phyloP scores from a whole-genome alignment of 2,113 vertebrate genomes.

The Lepisosteus oculatus region DNA sequence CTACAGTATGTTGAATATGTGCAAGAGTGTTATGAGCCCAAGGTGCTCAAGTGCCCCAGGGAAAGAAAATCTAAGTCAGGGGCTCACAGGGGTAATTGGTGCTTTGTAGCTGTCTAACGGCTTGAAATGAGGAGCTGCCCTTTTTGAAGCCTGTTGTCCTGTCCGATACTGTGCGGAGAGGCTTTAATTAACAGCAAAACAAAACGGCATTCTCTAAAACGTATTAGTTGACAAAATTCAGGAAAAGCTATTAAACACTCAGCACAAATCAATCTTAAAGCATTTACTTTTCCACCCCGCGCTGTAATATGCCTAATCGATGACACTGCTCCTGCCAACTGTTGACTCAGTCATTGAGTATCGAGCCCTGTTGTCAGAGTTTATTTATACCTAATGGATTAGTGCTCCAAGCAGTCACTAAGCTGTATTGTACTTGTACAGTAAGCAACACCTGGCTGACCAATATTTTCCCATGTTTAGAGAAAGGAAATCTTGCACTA shows the following conservation, averaged over 20 bases:
- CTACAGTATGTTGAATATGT: no score
- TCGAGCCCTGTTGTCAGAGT: slow-evolving; percentile 1
- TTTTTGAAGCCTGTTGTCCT: no score
- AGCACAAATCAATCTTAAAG: slow-evolving; percentile 8
- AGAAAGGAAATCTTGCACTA: no score
- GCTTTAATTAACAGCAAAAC: slow-evolving; percentile 1
- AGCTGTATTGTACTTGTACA: slow-evolving; percentile 4
- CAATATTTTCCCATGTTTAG: no score
- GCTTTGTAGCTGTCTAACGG: no score
- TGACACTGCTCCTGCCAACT: background rate
- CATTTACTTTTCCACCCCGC: background rate
- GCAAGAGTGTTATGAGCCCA: no score
- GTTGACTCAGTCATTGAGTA: background rate
- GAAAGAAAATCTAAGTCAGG: no score
- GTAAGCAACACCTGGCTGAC: no score
- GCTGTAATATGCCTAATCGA: slow-evolving; percentile 2
- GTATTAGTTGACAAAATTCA: background rate
- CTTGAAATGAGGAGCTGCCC: background rate
- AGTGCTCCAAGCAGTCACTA: background rate
- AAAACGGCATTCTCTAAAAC: background rate
- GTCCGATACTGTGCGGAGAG: no score
- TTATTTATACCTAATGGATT: slow-evolving; percentile 14
- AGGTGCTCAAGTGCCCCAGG: no score
- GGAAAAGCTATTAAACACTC: background rate
- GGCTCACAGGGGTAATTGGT: no score